Percentiles rank a stretch among this genome's conserved stretches.
Evolutionary conservation across 2,888 invertebrate species (phyloP).

Genomic region (Dynastes maya): DNA sequence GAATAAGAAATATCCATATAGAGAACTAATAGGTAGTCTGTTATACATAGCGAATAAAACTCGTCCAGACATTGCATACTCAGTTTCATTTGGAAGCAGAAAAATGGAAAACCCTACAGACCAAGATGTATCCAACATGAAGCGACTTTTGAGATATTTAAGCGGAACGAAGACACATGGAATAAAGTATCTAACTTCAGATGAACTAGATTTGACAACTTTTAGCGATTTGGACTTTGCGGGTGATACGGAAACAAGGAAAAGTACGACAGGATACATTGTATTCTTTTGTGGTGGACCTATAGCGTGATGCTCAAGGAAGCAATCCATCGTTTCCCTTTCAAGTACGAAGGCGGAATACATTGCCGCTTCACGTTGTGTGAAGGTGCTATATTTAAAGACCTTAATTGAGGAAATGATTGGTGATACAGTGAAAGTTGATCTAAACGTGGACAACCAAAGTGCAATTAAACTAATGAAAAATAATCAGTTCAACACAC

Average conservation of each 20-base stretch:
- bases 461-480: constrained; percentile 17
- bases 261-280: constrained; percentile 50
- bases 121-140: constrained; percentile 51
- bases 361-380: constrained; percentile 9
- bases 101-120: constrained; percentile 53
- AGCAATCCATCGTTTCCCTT: constrained; percentile 34
- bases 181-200: neutral
- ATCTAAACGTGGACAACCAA: neutral
- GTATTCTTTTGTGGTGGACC: constrained; percentile 30
- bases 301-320: constrained; percentile 23
- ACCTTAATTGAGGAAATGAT: constrained; percentile 25
- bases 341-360: constrained; percentile 53
- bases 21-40: constrained; percentile 44
- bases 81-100: constrained; percentile 51
- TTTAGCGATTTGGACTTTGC: constrained; percentile 45
- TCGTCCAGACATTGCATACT: constrained; percentile 51
- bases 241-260: constrained; percentile 40
- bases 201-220: neutral
- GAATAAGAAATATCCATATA: constrained; percentile 50
- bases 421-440: neutral
- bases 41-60: constrained; percentile 52
- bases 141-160: constrained; percentile 42
- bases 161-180: neutral
- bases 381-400: constrained; percentile 35
- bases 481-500: constrained; percentile 17